Percentiles rank a stretch among this genome's conserved stretches.
Evolutionary conservation across 2,797 vertebrate species (phyloP).

Genomic region (Buceros bicornis): DNA sequence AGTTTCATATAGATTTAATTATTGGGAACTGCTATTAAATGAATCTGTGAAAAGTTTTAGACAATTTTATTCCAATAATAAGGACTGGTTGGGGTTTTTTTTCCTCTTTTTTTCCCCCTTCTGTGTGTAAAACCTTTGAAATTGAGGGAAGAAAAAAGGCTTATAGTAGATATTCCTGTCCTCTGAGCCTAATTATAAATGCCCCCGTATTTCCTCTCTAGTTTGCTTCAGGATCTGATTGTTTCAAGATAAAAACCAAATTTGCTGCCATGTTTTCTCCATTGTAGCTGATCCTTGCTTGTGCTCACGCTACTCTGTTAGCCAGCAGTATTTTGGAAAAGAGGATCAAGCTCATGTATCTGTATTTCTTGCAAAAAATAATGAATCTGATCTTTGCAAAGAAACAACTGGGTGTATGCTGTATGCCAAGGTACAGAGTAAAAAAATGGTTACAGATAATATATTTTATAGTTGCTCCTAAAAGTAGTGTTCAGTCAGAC

Average conservation of each 20-base stretch:
- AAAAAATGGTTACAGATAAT: neutral
- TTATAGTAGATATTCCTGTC: neutral
- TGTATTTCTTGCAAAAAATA: neutral
- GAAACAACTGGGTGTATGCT: neutral
- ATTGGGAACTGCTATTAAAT: neutral
- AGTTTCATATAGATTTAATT: neutral
- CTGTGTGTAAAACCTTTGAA: neutral
- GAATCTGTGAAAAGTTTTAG: neutral
- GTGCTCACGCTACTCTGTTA: neutral
- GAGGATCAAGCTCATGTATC: neutral
- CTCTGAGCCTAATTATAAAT: neutral
- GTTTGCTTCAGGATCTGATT: neutral
- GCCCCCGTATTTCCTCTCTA: neutral
- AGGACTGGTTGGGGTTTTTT: neutral
- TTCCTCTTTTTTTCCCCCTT: rapidly evolving
- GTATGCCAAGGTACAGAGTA: neutral
- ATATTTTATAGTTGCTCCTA: neutral
- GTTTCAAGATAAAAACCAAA: neutral
- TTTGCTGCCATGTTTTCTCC: too few species aligned
- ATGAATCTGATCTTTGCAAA: neutral
- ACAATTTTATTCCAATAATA: neutral
- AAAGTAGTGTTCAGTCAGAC: neutral
- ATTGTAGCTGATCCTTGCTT: neutral
- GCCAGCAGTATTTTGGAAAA: neutral
- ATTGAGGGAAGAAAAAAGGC: neutral